Base-by-base conservation (phyloP, 2,797 vertebrate genomes). In the Spinibarbus caldwelli region DNA sequence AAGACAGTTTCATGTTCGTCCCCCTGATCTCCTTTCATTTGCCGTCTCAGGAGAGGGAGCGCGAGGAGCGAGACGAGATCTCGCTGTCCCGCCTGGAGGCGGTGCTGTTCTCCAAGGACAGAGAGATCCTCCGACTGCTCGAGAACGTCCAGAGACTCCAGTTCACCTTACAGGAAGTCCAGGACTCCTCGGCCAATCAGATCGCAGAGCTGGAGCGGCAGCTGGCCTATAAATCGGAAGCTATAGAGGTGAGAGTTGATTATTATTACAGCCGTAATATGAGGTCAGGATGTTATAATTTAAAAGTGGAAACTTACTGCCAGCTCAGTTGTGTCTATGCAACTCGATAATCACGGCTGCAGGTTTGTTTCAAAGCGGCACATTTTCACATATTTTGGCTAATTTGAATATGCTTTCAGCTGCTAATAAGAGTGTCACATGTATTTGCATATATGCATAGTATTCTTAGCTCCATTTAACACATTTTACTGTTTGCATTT, bases 121-220 rank as follows among this genome's bases (percentile, higher is more conserved):
- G 96, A 34, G 98, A 99, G 94, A 98, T 99, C 90, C 94, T 99
- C 54, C 93, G 96, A 17, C 96, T 99, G 45, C 95, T 99, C 10
- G 98, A 98, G 88, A 99, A 98, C 0, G 93, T 98, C 12, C 98
- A 98, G 93, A 95, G 96, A 85, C 96, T 99, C 75, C 97, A 99
- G 93, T 97, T 96, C 94, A 96, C 97, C 0, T 94, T 99, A 72
- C 97, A 98, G 92, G 98, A 99, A 89, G 96, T 99, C 87, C 97
- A 98, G 85, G 98, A 99, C 84, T 95, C 96, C 41, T 99, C 98
- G 0, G 95, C 98, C 93, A 98, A 94, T 95, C 98, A 98, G 93
- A 97, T 99, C 0, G 93, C 97, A 0, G 97, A 98, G 91, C 94
- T 99, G 92, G 97, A 99, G 89, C 96, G 95, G 59, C 97, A 99